phyloP scores from a whole-genome alignment of 2,113 vertebrate genomes.

The Sebastes fasciatus region DNA sequence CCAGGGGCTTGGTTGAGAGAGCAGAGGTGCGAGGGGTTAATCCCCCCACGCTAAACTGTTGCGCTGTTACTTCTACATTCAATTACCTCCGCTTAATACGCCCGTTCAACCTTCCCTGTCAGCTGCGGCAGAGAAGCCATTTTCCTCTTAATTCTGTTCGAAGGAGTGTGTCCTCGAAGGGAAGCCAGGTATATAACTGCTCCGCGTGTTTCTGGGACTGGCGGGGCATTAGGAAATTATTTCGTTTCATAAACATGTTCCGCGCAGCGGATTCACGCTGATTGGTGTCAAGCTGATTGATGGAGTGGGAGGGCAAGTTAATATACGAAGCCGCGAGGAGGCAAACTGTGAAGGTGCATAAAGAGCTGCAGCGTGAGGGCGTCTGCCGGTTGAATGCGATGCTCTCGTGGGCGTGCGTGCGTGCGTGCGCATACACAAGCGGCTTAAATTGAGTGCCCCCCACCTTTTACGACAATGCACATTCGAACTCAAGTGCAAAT shows the following conservation, averaged over 20 bases:
- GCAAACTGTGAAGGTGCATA: slow-evolving; percentile 18
- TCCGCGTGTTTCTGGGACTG: slow-evolving; percentile 45
- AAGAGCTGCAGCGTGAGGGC: slow-evolving; percentile 29
- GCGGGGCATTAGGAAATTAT: slow-evolving; percentile 54
- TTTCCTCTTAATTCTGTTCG: slow-evolving; percentile 65
- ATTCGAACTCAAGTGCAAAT: slow-evolving; percentile 56
- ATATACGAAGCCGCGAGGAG: slow-evolving; percentile 25
- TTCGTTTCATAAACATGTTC: slow-evolving; percentile 70
- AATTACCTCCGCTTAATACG: slow-evolving; percentile 78
- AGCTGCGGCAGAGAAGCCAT: slow-evolving; percentile 45
- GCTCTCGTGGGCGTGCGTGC: slow-evolving; percentile 1
- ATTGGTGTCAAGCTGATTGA: slow-evolving; percentile 74
- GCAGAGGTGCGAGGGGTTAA: slow-evolving; percentile 66
- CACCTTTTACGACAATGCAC: slow-evolving; percentile 37
- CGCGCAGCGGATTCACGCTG: slow-evolving; percentile 49
- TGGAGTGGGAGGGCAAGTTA: slow-evolving; percentile 67
- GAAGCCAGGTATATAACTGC: slow-evolving; percentile 51
- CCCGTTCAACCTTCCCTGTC: slow-evolving; percentile 68
- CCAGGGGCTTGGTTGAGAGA: slow-evolving; percentile 29
- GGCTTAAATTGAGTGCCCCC: slow-evolving; percentile 35
- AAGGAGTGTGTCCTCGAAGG: slow-evolving; percentile 50
- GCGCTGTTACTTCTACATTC: slow-evolving; percentile 73
- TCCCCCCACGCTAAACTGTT: slow-evolving; percentile 57
- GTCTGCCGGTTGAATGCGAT: slow-evolving; percentile 7
- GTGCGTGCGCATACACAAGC: neutral